These are phyloP conservation scores for Macropis europaea DNA, from an alignment of 2,888 invertebrate genomes.

Conservation along the genomic window DNA sequence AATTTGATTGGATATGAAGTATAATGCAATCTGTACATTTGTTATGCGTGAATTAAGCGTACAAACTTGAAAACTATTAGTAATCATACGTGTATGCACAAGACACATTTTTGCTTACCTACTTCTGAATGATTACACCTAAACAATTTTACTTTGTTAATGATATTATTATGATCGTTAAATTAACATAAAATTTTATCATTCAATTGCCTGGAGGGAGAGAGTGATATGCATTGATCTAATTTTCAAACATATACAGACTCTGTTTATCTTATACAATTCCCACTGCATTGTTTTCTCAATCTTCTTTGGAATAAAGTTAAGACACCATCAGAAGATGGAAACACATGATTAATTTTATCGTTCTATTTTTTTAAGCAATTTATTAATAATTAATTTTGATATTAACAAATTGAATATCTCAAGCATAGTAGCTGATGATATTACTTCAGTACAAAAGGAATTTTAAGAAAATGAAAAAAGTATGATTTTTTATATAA, in stretches of 20 bases:
- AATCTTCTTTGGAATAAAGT: slow-evolving; percentile 3
- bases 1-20: slow-evolving; percentile 45
- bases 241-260: slow-evolving; percentile 41
- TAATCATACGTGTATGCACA: slow-evolving; percentile 46
- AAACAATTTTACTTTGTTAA: slow-evolving; percentile 66
- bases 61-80: slow-evolving; percentile 55
- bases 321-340: slow-evolving; percentile 18
- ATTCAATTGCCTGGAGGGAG: slow-evolving; percentile 63
- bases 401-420: slow-evolving; percentile 14
- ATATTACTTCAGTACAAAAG: slow-evolving; percentile 14
- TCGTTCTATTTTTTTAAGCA: neutral
- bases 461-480: slow-evolving; percentile 10
- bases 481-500: slow-evolving; percentile 10
- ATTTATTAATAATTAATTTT: neutral
- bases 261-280: slow-evolving; percentile 23
- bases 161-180: slow-evolving; percentile 58
- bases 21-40: slow-evolving; percentile 50
- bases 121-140: slow-evolving; percentile 41
- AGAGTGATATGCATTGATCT: slow-evolving; percentile 71
- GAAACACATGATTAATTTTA: slow-evolving; percentile 13
- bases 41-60: slow-evolving; percentile 52
- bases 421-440: slow-evolving; percentile 15
- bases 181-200: slow-evolving; percentile 59
- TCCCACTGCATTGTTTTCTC: slow-evolving; percentile 7
- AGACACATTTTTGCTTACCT: slow-evolving; percentile 43